Percentiles rank a stretch among this genome's conserved stretches.
Conservation (phyloP, 2,888 invertebrate species). For the Chorisops tibialis region DNA sequence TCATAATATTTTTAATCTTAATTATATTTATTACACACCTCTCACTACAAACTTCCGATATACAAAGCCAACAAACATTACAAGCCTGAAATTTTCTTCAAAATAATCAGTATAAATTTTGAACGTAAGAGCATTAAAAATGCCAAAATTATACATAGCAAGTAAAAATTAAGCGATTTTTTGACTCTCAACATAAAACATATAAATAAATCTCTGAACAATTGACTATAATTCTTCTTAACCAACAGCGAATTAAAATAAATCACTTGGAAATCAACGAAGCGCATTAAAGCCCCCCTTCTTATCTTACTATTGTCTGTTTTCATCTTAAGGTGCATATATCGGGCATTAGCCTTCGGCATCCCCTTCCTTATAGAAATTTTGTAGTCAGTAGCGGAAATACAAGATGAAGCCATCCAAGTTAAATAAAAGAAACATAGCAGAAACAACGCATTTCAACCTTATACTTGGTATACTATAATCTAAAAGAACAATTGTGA, state of each 20-base stretch:
- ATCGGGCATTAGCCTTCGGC: conserved; percentile 18
- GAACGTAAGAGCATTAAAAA: too few species aligned
- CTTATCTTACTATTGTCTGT: background rate
- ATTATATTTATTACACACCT: too few species aligned
- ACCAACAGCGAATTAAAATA: background rate
- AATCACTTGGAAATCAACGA: conserved; percentile 10
- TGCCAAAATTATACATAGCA: too few species aligned
- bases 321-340: background rate
- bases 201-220: conserved; percentile 7
- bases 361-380: background rate
- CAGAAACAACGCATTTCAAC: background rate
- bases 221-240: conserved; percentile 7
- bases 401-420: conserved; percentile 11
- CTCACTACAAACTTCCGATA: too few species aligned
- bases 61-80: too few species aligned
- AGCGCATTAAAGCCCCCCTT: background rate
- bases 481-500: conserved; percentile 7
- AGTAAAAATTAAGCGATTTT: too few species aligned
- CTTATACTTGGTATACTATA: background rate
- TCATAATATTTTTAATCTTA: too few species aligned
- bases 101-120: too few species aligned
- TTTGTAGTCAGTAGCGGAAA: conserved; percentile 10
- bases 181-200: too few species aligned
- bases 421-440: background rate
- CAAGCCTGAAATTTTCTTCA: too few species aligned